Percentiles rank a stretch among this genome's conserved stretches.
phyloP scores from a whole-genome alignment of 2,113 vertebrate species.

The Poecilia latipinna region DNA sequence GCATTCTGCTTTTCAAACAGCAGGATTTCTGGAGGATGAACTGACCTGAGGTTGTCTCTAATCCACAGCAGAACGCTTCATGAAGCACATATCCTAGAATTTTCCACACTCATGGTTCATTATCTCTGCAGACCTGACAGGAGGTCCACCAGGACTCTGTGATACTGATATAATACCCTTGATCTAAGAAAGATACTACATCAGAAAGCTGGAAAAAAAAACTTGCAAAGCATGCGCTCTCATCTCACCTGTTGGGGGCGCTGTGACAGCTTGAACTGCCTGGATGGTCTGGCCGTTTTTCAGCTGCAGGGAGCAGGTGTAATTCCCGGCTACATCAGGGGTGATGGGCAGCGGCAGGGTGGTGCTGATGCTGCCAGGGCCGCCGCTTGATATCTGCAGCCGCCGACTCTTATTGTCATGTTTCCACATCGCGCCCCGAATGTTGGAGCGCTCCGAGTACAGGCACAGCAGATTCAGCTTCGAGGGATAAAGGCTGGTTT shows the following conservation, averaged over 20 bases:
- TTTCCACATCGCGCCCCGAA: conserved; percentile 56
- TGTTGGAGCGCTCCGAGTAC: conserved; percentile 58
- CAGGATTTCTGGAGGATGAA: conserved; percentile 32
- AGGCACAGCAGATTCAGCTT: conserved; percentile 62
- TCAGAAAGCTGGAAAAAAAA: conserved; percentile 19
- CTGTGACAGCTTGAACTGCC: conserved; percentile 42
- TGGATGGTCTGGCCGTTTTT: conserved; percentile 57
- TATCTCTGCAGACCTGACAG: conserved; percentile 37
- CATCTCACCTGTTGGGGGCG: conserved; percentile 41
- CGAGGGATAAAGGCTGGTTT: background rate
- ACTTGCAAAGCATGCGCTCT: background rate
- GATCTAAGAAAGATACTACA: conserved; percentile 8
- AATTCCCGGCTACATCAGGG: conserved; percentile 70
- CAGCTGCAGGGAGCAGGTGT: conserved; percentile 75
- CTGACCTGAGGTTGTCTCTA: conserved; percentile 37
- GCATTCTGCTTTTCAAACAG: conserved; percentile 19
- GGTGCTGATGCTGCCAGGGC: conserved; percentile 49
- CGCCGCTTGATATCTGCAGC: background rate
- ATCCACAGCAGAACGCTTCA: conserved; percentile 33
- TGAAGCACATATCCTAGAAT: conserved; percentile 38
- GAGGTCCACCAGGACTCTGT: conserved; percentile 15
- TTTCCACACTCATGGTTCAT: conserved; percentile 52
- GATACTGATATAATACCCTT: conserved; percentile 4
- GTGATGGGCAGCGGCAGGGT: conserved; percentile 63
- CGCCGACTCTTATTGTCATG: conserved; percentile 54